A percentile compares a stretch with the other conserved stretches of the same genome.
phyloP scores from a whole-genome alignment of 2,797 vertebrate genomes.

The Crax fasciolata region DNA sequence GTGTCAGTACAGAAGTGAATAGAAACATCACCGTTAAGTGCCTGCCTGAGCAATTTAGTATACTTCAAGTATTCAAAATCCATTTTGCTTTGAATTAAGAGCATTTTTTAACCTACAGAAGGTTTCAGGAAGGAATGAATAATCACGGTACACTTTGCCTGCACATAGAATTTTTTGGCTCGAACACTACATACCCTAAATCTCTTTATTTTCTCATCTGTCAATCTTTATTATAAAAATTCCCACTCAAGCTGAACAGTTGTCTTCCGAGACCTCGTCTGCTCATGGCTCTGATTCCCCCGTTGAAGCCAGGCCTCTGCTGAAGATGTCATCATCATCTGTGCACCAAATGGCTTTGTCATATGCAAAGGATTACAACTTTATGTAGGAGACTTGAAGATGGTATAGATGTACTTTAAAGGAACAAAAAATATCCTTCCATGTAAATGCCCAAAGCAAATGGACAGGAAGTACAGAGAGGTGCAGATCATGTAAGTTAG shows the following conservation, averaged over 20 bases:
- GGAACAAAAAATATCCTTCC: constrained; percentile 13
- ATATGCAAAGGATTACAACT: constrained; percentile 21
- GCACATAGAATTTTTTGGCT: constrained; percentile 1
- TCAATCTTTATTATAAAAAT: constrained; percentile 55
- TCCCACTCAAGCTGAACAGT: constrained; percentile 28
- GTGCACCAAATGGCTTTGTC: background rate
- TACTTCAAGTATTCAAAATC: constrained; percentile 21
- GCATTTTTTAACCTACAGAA: constrained; percentile 30
- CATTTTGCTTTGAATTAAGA: constrained; percentile 35
- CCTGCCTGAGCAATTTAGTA: background rate
- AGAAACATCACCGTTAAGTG: background rate
- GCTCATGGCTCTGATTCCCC: constrained; percentile 5
- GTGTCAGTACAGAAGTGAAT: background rate
- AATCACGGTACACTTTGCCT: background rate
- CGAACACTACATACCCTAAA: background rate
- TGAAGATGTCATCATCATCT: constrained; percentile 25
- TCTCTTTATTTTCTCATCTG: constrained; percentile 15
- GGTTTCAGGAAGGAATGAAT: background rate
- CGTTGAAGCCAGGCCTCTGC: constrained; percentile 16
- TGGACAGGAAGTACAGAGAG: background rate
- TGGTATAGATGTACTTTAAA: background rate
- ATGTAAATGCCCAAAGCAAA: background rate
- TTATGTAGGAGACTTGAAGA: background rate
- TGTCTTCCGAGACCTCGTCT: constrained; percentile 40
- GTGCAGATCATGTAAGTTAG: background rate